Conservation (phyloP, 2,888 invertebrate genomes). For the Pseudanteris insignis region DNA sequence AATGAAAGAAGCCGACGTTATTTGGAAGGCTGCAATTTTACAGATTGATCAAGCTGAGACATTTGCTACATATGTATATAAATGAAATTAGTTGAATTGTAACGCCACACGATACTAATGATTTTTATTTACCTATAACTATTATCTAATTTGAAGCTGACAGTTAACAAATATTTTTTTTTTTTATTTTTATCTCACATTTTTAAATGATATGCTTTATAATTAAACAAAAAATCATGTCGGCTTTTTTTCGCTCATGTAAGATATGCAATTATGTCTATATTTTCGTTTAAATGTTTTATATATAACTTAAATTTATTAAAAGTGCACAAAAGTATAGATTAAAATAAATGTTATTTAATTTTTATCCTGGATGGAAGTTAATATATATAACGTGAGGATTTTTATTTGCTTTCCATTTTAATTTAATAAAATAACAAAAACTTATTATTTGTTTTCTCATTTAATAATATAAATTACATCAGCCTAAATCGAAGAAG, state of each 20-base stretch:
- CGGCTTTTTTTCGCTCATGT: background rate
- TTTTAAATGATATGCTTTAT: too few relatives aligned
- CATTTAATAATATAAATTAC: too few relatives aligned
- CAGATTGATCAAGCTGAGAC: background rate
- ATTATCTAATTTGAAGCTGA: background rate
- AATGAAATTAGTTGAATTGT: background rate
- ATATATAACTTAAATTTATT: constrained; percentile 7
- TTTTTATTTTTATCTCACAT: too few relatives aligned
- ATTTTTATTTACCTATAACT: background rate
- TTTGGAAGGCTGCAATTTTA: background rate
- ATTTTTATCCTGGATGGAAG: constrained; percentile 11
- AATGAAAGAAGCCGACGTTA: background rate
- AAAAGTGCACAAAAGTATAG: background rate
- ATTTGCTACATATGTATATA: background rate
- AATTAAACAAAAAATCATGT: too few relatives aligned
- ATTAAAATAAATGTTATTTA: constrained; percentile 17
- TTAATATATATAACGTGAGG: too few relatives aligned
- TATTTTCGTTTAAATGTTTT: constrained; percentile 7
- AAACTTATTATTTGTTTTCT: too few relatives aligned
- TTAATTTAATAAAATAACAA: too few relatives aligned
- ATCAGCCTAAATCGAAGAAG: too few relatives aligned
- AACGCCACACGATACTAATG: background rate
- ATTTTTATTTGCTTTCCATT: too few relatives aligned
- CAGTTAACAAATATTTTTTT: too few relatives aligned
- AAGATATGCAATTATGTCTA: background rate